phyloP scores from a whole-genome alignment of 1,140 invertebrate species.

The Lerema accius region DNA sequence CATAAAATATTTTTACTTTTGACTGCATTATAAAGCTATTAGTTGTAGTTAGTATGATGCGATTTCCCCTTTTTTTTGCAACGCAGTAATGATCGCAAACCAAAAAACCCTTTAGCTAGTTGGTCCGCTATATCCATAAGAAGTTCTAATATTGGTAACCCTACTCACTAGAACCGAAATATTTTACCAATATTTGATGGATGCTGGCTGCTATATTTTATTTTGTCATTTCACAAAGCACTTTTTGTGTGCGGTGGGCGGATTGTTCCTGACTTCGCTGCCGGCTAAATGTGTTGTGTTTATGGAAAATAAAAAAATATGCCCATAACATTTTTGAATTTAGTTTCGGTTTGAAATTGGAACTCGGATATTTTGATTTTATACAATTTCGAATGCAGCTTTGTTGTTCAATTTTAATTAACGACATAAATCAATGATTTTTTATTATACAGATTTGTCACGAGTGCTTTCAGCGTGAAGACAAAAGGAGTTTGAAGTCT shows the following conservation, averaged over 20 bases:
- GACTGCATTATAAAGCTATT: no score
- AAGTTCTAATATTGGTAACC: background rate
- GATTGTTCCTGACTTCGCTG: conserved; percentile 7
- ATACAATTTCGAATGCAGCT: background rate
- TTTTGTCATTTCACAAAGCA: conserved; percentile 42
- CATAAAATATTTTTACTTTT: no score
- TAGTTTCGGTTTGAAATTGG: background rate
- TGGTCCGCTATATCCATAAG: no score
- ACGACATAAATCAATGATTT: background rate
- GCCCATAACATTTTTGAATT: background rate
- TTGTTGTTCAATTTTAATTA: background rate
- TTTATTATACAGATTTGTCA: no score
- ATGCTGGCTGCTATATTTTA: conserved; percentile 37
- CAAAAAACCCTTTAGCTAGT: no score
- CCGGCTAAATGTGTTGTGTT: conserved; percentile 4
- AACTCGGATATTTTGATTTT: background rate
- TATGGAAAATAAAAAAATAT: conserved; percentile 6
- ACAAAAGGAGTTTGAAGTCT: no score
- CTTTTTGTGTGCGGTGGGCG: conserved; percentile 27
- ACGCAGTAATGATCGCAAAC: no score
- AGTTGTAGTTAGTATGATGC: no score
- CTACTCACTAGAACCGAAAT: conserved; percentile 36
- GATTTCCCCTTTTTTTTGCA: no score
- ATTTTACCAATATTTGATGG: conserved; percentile 57
- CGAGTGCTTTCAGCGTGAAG: no score